A percentile compares a stretch with the other conserved stretches of the same genome.
phyloP scores from a whole-genome alignment of 2,797 vertebrate genomes.

The Eurystomus glaucurus region DNA sequence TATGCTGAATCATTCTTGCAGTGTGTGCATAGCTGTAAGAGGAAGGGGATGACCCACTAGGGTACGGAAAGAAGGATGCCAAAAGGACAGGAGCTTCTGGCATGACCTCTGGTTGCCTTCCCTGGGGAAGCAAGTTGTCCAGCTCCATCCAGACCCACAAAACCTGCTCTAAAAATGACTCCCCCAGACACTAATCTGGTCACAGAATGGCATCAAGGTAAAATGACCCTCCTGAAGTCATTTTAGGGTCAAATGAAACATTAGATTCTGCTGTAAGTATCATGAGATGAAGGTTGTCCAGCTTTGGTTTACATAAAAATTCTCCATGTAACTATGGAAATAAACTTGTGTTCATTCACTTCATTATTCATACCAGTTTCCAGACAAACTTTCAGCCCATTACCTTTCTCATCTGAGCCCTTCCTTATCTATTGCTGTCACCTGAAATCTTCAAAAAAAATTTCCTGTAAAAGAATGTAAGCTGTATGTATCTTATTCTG shows the following conservation, averaged over 20 bases:
- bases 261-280: not conserved
- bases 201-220: not conserved
- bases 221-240: not conserved
- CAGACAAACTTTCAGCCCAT: not conserved
- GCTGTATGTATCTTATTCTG: not conserved
- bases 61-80: not conserved
- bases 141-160: not conserved
- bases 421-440: not conserved
- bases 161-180: not conserved
- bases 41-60: not conserved
- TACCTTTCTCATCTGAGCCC: not conserved
- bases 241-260: not conserved
- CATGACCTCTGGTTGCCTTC: accelerated
- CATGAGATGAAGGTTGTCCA: not conserved
- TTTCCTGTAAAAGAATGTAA: not conserved
- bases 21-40: not conserved
- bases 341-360: not conserved
- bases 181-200: not conserved
- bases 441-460: not conserved
- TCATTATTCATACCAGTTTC: not conserved
- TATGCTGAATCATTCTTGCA: not conserved
- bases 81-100: not conserved
- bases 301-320: not conserved
- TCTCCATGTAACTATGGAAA: not conserved
- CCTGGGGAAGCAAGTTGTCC: not conserved